These are phyloP conservation scores for Bungarus multicinctus DNA, from an alignment of 2,113 vertebrate genomes.

Conservation along the genomic window DNA sequence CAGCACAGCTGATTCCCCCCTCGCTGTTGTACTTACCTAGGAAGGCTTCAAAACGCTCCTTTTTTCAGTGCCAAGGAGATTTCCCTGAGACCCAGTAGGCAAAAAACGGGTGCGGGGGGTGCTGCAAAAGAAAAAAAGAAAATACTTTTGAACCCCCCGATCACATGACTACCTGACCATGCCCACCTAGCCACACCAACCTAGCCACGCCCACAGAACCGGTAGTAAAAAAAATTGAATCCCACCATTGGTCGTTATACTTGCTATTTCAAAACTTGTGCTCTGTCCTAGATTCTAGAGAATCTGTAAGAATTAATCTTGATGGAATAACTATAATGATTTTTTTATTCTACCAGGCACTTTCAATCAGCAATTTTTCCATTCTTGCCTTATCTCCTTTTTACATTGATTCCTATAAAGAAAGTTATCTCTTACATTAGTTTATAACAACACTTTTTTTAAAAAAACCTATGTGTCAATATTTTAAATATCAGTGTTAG, in stretches of 20 bases:
- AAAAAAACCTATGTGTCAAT: background rate
- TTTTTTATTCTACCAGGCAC: constrained; percentile 39
- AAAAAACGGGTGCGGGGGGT: too few relatives aligned
- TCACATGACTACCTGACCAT: too few relatives aligned
- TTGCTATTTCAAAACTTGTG: constrained; percentile 46
- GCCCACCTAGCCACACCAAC: too few relatives aligned
- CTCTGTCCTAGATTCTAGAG: constrained; percentile 41
- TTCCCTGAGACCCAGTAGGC: too few relatives aligned
- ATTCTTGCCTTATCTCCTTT: constrained; percentile 49
- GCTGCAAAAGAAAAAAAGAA: too few relatives aligned
- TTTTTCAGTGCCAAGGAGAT: too few relatives aligned
- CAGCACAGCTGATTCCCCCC: too few relatives aligned
- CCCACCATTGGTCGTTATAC: constrained; percentile 22
- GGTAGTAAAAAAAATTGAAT: too few relatives aligned
- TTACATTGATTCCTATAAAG: constrained; percentile 58
- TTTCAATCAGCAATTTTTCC: constrained; percentile 54
- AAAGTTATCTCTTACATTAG: constrained; percentile 54
- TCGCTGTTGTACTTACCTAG: too few relatives aligned
- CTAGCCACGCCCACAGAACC: too few relatives aligned
- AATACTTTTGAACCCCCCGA: too few relatives aligned
- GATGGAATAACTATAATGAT: constrained; percentile 47
- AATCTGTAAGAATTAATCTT: constrained; percentile 44
- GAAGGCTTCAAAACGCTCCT: too few relatives aligned
- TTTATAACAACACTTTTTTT: constrained; percentile 15
- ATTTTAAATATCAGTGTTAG: background rate